These are phyloP conservation scores for Agrotis puta DNA, from an alignment of 2,888 invertebrate genomes.

Conservation along the genomic window DNA sequence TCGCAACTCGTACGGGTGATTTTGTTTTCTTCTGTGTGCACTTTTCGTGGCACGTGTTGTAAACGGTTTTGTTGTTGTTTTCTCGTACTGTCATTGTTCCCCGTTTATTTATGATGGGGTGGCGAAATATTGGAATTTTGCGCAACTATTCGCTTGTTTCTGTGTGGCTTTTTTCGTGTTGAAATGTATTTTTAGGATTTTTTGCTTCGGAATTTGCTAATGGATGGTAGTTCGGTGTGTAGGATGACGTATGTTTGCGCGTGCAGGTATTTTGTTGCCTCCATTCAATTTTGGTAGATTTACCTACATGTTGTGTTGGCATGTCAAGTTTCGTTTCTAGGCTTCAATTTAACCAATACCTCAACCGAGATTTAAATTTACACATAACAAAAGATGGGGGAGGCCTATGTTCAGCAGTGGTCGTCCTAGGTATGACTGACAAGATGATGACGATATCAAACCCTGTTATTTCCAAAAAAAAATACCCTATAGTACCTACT, in stretches of 20 bases:
- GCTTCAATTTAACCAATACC: neutral
- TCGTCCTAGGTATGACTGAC: too few species aligned
- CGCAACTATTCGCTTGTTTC: slow-evolving; percentile 37
- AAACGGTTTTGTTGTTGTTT: slow-evolving; percentile 68
- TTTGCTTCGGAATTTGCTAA: slow-evolving; percentile 33
- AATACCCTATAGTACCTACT: too few species aligned
- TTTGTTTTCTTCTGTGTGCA: slow-evolving; percentile 66
- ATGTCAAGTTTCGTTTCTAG: neutral
- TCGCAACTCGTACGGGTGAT: slow-evolving; percentile 64
- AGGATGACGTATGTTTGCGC: neutral
- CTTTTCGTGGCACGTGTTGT: slow-evolving; percentile 71
- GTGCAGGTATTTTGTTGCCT: neutral
- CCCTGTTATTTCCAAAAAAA: too few species aligned
- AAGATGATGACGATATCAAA: too few species aligned
- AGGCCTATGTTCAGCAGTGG: too few species aligned
- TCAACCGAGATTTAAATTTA: neutral
- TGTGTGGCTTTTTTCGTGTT: slow-evolving; percentile 28
- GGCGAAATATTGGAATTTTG: slow-evolving; percentile 62
- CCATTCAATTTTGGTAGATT: neutral
- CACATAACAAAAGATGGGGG: too few species aligned
- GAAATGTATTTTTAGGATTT: slow-evolving; percentile 26
- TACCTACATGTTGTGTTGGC: too few species aligned
- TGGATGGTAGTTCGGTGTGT: slow-evolving; percentile 28
- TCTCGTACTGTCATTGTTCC: slow-evolving; percentile 60
- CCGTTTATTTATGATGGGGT: slow-evolving; percentile 64